phyloP scores from a whole-genome alignment of 53 echinoderm and acorn worm species.

The Echinometra lucunter region DNA sequence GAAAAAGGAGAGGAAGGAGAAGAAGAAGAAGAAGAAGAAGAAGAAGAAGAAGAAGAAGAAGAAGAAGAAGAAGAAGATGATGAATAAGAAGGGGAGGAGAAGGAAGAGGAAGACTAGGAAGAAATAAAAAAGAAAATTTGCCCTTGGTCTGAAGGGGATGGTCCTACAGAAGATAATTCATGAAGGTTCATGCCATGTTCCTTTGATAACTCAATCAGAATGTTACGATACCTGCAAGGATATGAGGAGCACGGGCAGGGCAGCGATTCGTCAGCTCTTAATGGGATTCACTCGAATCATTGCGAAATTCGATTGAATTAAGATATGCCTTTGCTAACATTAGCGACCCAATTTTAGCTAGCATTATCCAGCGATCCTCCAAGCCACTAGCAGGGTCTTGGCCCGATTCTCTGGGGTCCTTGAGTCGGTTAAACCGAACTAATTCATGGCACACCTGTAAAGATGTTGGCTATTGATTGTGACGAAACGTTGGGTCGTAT shows the following conservation, averaged over 20 bases:
- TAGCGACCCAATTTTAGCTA: constrained; percentile 4
- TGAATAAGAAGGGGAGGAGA: no score
- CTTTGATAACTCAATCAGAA: constrained; percentile 20
- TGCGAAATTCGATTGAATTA: neutral
- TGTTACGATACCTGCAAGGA: neutral
- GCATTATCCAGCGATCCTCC: constrained; percentile 2
- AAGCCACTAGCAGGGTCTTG: neutral
- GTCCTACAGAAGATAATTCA: no score
- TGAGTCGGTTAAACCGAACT: constrained; percentile 2
- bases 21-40: no score
- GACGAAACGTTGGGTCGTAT: constrained; percentile 18
- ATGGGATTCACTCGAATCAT: constrained; percentile 16
- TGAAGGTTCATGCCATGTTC: neutral
- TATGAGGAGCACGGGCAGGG: neutral
- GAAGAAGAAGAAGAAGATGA: no score
- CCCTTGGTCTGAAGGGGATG: no score
- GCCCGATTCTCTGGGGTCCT: constrained; percentile 32
- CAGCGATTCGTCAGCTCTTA: neutral
- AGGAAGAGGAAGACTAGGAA: no score
- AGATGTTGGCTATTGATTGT: constrained; percentile 55
- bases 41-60: no score
- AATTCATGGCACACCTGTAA: constrained; percentile 32
- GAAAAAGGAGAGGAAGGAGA: no score
- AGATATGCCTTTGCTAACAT: constrained; percentile 18
- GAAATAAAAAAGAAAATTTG: no score